Conservation (phyloP, 2,113 vertebrate species). For the Hipposideros armiger region DNA sequence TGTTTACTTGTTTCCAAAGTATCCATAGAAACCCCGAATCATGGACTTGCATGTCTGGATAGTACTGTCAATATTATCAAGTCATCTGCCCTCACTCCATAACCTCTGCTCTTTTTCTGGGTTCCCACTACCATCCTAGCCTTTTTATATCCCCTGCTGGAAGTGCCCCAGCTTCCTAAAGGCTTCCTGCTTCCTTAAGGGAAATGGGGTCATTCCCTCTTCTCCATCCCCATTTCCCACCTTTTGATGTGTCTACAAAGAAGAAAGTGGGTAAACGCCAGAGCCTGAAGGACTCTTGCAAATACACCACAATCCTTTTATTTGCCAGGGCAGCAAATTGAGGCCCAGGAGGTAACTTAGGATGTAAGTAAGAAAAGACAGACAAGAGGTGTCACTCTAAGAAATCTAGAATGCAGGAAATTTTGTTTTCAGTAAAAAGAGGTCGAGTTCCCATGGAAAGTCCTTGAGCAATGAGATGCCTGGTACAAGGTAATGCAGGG, state of each 20-base stretch:
- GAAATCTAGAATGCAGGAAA: neutral
- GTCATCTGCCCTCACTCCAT: neutral
- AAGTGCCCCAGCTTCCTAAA: neutral
- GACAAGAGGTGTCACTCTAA: neutral
- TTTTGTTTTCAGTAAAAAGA: neutral
- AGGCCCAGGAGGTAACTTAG: neutral
- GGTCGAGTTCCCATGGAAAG: neutral
- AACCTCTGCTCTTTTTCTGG: neutral
- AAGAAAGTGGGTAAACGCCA: neutral
- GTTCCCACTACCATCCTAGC: neutral
- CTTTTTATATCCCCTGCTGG: neutral
- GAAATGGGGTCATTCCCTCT: neutral
- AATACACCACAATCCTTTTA: neutral
- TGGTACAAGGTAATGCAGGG: neutral
- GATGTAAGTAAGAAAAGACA: neutral
- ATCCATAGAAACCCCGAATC: neutral
- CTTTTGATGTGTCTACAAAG: neutral
- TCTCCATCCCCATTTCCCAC: fast-evolving
- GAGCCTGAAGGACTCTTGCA: neutral
- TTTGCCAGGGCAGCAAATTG: neutral
- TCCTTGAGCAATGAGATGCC: neutral
- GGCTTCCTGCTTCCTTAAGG: neutral
- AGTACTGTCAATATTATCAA: neutral
- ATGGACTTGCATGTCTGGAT: neutral
- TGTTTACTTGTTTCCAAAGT: neutral